A percentile compares a stretch with the other conserved stretches of the same genome.
Conservation (phyloP, 37 sponge, comb jelly and placozoan species). For the Tethya wilhelma region DNA sequence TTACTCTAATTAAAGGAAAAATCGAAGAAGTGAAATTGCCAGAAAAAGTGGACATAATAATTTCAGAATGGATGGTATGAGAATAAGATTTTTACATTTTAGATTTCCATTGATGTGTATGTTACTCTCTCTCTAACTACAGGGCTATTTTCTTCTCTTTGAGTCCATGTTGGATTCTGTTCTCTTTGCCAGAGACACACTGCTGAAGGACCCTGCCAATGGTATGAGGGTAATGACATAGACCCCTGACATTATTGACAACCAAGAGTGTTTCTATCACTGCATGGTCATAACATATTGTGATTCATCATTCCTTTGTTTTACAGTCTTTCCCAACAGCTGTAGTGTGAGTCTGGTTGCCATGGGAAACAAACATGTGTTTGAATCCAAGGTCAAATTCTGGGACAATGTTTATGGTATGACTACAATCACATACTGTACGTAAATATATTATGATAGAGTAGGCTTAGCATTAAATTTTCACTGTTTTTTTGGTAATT, state of each 20-base stretch:
- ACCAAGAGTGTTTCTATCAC: background rate
- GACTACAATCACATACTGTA: background rate
- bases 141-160: constrained; percentile 88
- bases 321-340: constrained; percentile 75
- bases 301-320: background rate
- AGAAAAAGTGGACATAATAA: constrained; percentile 78
- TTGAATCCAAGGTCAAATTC: constrained; percentile 38
- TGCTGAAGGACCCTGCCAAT: constrained; percentile 15
- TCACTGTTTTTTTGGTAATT: background rate
- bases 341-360: constrained; percentile 75
- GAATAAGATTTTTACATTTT: no score
- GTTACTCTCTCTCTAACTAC: background rate
- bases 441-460: background rate
- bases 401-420: constrained; percentile 87
- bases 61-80: constrained; percentile 96
- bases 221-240: background rate
- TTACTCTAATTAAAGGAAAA: constrained; percentile 56
- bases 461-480: background rate
- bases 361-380: constrained; percentile 41
- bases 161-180: constrained; percentile 93
- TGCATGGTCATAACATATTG: background rate
- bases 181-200: constrained; percentile 78
- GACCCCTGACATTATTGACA: background rate
- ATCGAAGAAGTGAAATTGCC: constrained; percentile 77
- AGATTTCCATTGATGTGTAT: no score